Conservation (phyloP, 2,888 invertebrate species). For the Hirtodrosophila trivittata region DNA sequence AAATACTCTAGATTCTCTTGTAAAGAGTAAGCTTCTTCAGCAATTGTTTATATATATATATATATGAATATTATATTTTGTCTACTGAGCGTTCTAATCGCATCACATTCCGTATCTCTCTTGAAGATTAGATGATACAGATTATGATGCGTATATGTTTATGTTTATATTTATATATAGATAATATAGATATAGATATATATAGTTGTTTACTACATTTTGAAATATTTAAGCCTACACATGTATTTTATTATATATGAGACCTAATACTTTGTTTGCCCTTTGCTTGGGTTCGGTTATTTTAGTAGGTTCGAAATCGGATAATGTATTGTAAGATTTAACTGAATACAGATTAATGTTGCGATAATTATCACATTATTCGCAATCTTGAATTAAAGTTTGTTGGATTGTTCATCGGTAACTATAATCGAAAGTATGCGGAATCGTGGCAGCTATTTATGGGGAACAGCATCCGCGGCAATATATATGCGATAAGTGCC, state of each 20-base stretch:
- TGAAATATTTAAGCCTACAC: conserved; percentile 20
- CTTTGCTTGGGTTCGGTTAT: conserved; percentile 10
- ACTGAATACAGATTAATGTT: conserved; percentile 10
- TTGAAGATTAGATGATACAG: no score
- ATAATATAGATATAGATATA: neutral
- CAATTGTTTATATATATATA: no score
- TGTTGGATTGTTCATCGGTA: conserved; percentile 14
- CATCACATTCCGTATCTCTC: neutral
- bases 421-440: conserved; percentile 10
- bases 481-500: conserved; percentile 16
- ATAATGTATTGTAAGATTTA: neutral
- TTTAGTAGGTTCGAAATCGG: conserved; percentile 1
- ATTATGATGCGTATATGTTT: no score
- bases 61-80: neutral
- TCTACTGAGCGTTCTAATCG: conserved; percentile 8
- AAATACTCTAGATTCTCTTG: no score
- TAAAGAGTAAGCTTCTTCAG: no score
- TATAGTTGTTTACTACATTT: conserved; percentile 21
- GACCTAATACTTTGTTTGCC: conserved; percentile 49
- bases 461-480: neutral
- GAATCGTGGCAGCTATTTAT: conserved; percentile 16
- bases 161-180: no score
- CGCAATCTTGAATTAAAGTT: conserved; percentile 4
- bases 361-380: conserved; percentile 6
- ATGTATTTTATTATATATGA: conserved; percentile 24